These are phyloP conservation scores for Adrianichthys oophorus DNA, from an alignment of 2,797 vertebrate species.

Conservation along the genomic window DNA sequence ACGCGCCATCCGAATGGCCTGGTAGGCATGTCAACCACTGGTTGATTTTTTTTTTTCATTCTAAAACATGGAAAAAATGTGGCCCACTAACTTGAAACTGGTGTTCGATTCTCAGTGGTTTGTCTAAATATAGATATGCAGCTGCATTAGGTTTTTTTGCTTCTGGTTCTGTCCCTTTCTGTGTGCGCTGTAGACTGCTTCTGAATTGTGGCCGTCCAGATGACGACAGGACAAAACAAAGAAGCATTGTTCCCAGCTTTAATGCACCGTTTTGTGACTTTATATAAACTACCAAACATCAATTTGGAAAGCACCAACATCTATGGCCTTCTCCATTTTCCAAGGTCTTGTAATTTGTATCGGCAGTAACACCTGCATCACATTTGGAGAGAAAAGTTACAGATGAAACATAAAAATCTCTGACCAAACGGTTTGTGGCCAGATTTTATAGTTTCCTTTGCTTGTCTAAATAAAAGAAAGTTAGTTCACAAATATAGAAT, in stretches of 20 bases:
- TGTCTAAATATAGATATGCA: conserved; percentile 39
- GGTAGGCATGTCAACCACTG: conserved; percentile 75
- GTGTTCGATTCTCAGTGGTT: conserved; percentile 20
- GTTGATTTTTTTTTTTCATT: conserved; percentile 2
- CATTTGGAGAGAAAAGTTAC: too few species aligned
- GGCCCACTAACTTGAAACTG: conserved; percentile 36
- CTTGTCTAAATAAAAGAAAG: too few species aligned
- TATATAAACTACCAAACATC: too few species aligned
- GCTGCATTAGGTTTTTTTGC: conserved; percentile 27
- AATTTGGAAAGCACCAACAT: too few species aligned
- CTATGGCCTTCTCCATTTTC: too few species aligned
- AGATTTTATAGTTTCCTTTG: too few species aligned
- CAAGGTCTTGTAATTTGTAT: too few species aligned
- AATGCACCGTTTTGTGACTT: not conserved
- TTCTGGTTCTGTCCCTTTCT: conserved; percentile 8
- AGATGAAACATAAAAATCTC: too few species aligned
- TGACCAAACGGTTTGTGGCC: too few species aligned
- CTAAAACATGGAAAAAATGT: conserved; percentile 21
- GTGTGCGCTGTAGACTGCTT: conserved; percentile 14
- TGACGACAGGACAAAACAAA: not conserved
- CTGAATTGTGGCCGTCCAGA: conserved; percentile 16
- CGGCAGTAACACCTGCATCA: too few species aligned
- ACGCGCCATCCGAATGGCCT: conserved; percentile 85
- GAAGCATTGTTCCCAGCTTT: not conserved
- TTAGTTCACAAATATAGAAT: too few species aligned